These are phyloP conservation scores for Leucoraja erinaceus DNA, from an alignment of 2,113 vertebrate genomes.

Conservation along the genomic window DNA sequence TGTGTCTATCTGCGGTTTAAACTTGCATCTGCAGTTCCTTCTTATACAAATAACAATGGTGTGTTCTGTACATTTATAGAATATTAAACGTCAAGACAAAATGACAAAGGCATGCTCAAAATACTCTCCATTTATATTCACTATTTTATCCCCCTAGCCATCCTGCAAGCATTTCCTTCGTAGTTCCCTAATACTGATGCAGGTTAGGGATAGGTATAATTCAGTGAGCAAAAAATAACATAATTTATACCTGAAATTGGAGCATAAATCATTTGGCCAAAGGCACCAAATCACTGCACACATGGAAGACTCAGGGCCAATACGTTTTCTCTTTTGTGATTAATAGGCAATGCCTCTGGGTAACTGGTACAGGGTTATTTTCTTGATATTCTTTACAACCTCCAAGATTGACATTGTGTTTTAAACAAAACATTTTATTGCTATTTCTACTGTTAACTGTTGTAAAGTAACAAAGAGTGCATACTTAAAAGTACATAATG, in stretches of 20 bases:
- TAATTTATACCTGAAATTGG: not conserved
- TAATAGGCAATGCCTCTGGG: not conserved
- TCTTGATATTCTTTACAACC: not conserved
- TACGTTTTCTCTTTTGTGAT: not conserved
- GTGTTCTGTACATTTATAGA: not conserved
- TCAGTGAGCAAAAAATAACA: not conserved
- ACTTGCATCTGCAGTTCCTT: too few relatives aligned
- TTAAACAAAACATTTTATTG: not conserved
- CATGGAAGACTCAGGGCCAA: not conserved
- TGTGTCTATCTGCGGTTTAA: too few relatives aligned
- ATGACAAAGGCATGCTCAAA: not conserved
- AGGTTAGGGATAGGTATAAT: not conserved
- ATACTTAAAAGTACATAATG: not conserved
- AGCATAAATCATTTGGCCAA: not conserved
- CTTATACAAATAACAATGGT: too few relatives aligned
- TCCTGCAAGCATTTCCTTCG: not conserved
- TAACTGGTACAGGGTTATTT: not conserved
- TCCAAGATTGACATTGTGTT: not conserved
- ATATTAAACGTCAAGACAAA: not conserved
- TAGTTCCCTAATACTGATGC: not conserved
- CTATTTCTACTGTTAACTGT: not conserved
- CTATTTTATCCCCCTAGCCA: not conserved
- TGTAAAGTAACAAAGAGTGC: not conserved
- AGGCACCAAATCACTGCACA: not conserved
- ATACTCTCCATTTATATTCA: not conserved